Conservation (phyloP, 2,888 invertebrate species). For the Willowsia nigromaculata region DNA sequence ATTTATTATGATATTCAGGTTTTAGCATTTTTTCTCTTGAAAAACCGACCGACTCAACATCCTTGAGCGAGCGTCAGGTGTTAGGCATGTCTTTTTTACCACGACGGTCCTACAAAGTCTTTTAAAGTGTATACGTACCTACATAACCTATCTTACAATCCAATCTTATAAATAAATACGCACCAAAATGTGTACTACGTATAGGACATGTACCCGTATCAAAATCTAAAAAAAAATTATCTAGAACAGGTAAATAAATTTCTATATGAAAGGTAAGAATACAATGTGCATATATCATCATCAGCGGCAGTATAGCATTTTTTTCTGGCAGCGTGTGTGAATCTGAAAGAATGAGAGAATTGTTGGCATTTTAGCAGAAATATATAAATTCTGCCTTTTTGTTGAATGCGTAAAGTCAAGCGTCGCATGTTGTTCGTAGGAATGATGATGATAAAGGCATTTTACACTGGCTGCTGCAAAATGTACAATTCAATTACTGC, state of each 20-base stretch:
- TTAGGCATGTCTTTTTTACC: constrained; percentile 36
- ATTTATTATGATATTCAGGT: constrained; percentile 27
- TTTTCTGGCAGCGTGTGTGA: not conserved
- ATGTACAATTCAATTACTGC: constrained; percentile 20
- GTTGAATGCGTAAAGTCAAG: too few relatives aligned
- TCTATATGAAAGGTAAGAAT: not conserved
- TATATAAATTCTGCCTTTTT: too few relatives aligned
- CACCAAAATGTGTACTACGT: not conserved
- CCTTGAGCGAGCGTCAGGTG: constrained; percentile 65
- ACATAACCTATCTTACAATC: not conserved
- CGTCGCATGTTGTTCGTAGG: too few relatives aligned
- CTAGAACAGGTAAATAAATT: constrained; percentile 12
- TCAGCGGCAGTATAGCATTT: not conserved
- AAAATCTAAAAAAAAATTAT: not conserved
- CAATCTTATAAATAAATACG: constrained; percentile 25
- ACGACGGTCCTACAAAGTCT: constrained; percentile 14
- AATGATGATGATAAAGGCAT: too few relatives aligned
- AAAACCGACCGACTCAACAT: constrained; percentile 48
- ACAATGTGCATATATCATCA: not conserved
- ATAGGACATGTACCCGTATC: not conserved
- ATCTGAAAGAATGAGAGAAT: not conserved
- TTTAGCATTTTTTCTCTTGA: constrained; percentile 29
- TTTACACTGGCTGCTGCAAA: not conserved
- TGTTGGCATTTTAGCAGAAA: not conserved
- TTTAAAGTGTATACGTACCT: not conserved